Conservation (phyloP, 1,140 invertebrate species). For the Drosophila willistoni region DNA sequence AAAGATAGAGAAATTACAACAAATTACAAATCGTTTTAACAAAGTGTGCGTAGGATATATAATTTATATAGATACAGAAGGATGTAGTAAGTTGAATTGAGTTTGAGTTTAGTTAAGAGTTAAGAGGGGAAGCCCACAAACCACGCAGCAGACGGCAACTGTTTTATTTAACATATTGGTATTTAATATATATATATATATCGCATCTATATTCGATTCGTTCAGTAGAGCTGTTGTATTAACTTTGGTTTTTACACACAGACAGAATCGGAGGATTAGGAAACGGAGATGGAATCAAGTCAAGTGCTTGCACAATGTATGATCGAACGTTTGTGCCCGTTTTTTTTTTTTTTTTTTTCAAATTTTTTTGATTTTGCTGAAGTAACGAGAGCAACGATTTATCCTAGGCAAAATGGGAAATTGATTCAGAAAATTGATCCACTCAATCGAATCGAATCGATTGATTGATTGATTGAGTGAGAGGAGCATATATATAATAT, state of each 20-base stretch:
- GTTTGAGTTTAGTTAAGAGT: slow-evolving; percentile 42
- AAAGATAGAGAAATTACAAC: slow-evolving; percentile 26
- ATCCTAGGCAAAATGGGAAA: slow-evolving; percentile 66
- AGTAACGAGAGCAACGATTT: slow-evolving; percentile 51
- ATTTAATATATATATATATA: slow-evolving; percentile 69
- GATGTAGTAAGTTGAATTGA: slow-evolving; percentile 15
- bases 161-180: slow-evolving; percentile 77
- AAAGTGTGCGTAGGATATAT: slow-evolving; percentile 46
- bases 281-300: slow-evolving; percentile 1
- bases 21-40: slow-evolving; percentile 48
- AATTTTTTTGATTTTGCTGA: slow-evolving; percentile 1
- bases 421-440: slow-evolving; percentile 27
- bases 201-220: slow-evolving; percentile 32
- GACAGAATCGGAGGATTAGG: slow-evolving; percentile 29
- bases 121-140: slow-evolving; percentile 70
- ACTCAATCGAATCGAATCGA: slow-evolving; percentile 6
- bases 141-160: slow-evolving; percentile 73
- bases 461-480: slow-evolving; percentile 3
- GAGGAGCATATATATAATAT: background rate
- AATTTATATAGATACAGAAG: slow-evolving; percentile 40
- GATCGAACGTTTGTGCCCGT: background rate
- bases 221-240: slow-evolving; percentile 21
- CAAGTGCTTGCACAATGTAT: background rate
- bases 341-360: background rate
- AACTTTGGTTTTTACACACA: slow-evolving; percentile 22